Evolutionary conservation across 2,888 invertebrate species (phyloP).

Genomic region (Anthophora plumipes): DNA sequence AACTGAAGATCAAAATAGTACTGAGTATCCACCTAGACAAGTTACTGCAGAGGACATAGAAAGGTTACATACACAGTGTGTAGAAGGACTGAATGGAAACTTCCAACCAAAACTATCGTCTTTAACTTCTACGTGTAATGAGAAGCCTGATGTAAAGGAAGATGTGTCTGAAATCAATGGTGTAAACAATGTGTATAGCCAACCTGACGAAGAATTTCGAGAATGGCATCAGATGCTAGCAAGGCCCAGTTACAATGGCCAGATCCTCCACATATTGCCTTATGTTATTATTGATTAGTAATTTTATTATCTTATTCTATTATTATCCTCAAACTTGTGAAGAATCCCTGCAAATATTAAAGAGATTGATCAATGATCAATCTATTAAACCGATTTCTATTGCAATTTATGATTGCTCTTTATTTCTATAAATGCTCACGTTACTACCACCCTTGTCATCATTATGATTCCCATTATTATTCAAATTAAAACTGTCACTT

Average conservation of each 20-base stretch:
- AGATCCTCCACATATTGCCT: conserved; percentile 95
- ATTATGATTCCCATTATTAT: conserved; percentile 53
- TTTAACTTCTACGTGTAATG: conserved; percentile 59
- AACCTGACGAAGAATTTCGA: conserved; percentile 88
- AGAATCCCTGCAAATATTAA: conserved; percentile 63
- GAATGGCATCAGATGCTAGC: conserved; percentile 97
- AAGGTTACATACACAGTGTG: conserved; percentile 78
- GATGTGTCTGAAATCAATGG: conserved; percentile 60
- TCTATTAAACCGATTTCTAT: conserved; percentile 74
- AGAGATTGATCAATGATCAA: conserved; percentile 59
- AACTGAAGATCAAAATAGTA: conserved; percentile 65
- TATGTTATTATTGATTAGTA: conserved; percentile 96
- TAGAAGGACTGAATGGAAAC: conserved; percentile 83
- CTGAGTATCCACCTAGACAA: conserved; percentile 66
- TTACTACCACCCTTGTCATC: conserved; percentile 62
- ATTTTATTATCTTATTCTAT: conserved; percentile 75
- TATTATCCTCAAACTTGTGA: conserved; percentile 69
- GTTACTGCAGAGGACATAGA: conserved; percentile 77
- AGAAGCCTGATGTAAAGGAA: conserved; percentile 55
- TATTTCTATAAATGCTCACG: conserved; percentile 68
- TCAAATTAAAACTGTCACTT: conserved; percentile 22
- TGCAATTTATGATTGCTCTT: conserved; percentile 71
- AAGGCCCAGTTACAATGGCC: conserved; percentile 90
- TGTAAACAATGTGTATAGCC: conserved; percentile 78
- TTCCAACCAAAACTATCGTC: conserved; percentile 78